Percentiles rank a stretch among this genome's conserved stretches.
These are phyloP conservation scores for Hydrolagus affinis DNA, from an alignment of 2,113 vertebrate species.

Conservation along the genomic window DNA sequence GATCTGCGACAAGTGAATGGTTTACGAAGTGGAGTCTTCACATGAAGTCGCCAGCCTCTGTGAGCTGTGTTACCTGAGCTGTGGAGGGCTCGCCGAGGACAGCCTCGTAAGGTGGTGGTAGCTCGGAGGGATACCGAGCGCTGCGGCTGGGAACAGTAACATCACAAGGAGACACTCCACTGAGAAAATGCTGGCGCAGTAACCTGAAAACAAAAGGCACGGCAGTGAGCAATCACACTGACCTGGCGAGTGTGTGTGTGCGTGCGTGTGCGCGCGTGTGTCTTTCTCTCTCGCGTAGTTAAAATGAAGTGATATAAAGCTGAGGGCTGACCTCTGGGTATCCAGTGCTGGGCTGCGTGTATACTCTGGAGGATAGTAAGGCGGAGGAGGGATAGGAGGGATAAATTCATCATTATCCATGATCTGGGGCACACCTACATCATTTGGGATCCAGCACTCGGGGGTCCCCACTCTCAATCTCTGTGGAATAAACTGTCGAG, in stretches of 20 bases:
- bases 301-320: not conserved
- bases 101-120: conserved; percentile 89
- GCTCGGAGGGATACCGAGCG: conserved; percentile 78
- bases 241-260: conserved; percentile 34
- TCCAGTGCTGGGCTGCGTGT: conserved; percentile 79
- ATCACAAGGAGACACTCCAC: conserved; percentile 76
- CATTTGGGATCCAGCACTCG: conserved; percentile 83
- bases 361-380: conserved; percentile 94
- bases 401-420: conserved; percentile 96
- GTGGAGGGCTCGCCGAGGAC: conserved; percentile 71
- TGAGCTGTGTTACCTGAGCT: conserved; percentile 86
- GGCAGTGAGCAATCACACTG: conserved; percentile 47
- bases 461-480: conserved; percentile 64
- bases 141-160: conserved; percentile 85
- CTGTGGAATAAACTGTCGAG: conserved; percentile 81
- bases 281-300: too few relatives aligned
- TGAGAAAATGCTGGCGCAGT: conserved; percentile 78
- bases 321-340: conserved; percentile 65
- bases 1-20: too few relatives aligned
- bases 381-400: conserved; percentile 85
- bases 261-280: too few relatives aligned
- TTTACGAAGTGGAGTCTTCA: too few relatives aligned
- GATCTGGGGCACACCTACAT: conserved; percentile 81
- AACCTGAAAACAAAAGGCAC: conserved; percentile 54
- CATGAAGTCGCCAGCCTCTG: not conserved